Conservation (phyloP, 2,797 vertebrate species). For the Sarcoramphus papa region DNA sequence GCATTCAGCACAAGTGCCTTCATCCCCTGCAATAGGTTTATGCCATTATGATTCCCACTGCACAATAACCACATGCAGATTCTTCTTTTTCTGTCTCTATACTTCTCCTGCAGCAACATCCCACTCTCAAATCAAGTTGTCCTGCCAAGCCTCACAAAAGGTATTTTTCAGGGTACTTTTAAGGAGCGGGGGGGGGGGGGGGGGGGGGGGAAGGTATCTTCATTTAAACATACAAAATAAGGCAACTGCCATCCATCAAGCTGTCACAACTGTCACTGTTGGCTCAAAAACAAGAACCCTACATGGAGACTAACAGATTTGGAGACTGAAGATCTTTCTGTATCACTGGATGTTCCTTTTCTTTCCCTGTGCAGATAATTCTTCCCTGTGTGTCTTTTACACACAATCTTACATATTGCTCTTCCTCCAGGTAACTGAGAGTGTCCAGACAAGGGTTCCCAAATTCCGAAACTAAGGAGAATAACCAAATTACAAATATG, state of each 20-base stretch:
- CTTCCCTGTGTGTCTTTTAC: not conserved
- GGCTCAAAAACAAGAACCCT: not conserved
- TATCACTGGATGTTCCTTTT: not conserved
- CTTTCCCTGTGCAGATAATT: not conserved
- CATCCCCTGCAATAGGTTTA: not conserved
- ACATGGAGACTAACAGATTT: not conserved
- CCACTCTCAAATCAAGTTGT: not conserved
- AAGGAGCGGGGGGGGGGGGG: not conserved
- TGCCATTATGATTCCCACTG: rapidly evolving
- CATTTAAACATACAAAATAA: not conserved
- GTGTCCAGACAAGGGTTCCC: not conserved
- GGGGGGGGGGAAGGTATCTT: not conserved
- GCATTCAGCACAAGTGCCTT: not conserved
- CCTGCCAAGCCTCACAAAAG: not conserved
- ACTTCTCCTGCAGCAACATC: not conserved
- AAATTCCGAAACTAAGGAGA: not conserved
- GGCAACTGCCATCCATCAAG: not conserved
- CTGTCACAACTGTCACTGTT: not conserved
- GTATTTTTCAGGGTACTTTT: not conserved
- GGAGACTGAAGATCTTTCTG: not conserved
- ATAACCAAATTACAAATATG: not conserved
- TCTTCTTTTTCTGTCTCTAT: not conserved
- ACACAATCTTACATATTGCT: not conserved
- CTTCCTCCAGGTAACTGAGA: not conserved
- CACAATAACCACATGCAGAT: not conserved